A percentile compares a stretch with the other conserved stretches of the same genome.
Conservation (phyloP, 2,797 vertebrate species). For the Aythya fuligula region DNA sequence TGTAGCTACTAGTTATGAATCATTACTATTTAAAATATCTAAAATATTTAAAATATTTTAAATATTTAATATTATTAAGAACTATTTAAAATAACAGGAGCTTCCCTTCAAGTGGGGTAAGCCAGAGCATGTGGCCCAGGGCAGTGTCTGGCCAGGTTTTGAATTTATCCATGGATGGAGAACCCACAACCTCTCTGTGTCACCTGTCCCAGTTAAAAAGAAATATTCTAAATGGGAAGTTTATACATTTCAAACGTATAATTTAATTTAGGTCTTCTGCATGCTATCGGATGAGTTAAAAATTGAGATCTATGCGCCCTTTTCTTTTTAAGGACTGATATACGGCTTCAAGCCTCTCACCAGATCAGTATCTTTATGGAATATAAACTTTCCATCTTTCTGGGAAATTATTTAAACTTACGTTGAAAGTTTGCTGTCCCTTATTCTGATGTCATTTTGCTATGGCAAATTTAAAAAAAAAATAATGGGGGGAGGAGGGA, state of each 20-base stretch:
- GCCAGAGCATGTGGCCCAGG: too few species aligned
- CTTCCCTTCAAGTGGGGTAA: neutral
- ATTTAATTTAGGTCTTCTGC: conserved; percentile 19
- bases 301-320: neutral
- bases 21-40: neutral
- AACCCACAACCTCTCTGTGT: neutral
- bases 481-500: too few species aligned
- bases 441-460: neutral
- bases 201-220: neutral
- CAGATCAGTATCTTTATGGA: conserved; percentile 9
- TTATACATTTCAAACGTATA: neutral
- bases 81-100: neutral
- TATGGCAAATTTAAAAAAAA: neutral
- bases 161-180: neutral
- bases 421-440: neutral
- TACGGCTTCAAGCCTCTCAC: conserved; percentile 24
- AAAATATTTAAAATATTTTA: too few species aligned
- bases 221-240: neutral
- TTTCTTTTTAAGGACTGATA: conserved; percentile 22
- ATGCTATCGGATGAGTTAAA: conserved; percentile 48
- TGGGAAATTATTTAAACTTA: conserved; percentile 60
- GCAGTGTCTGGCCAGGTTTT: too few species aligned
- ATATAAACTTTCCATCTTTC: conserved; percentile 43
- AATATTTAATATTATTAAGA: too few species aligned
- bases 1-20: neutral